Conservation (phyloP, 2,888 invertebrate genomes). For the Lithodes maja region DNA sequence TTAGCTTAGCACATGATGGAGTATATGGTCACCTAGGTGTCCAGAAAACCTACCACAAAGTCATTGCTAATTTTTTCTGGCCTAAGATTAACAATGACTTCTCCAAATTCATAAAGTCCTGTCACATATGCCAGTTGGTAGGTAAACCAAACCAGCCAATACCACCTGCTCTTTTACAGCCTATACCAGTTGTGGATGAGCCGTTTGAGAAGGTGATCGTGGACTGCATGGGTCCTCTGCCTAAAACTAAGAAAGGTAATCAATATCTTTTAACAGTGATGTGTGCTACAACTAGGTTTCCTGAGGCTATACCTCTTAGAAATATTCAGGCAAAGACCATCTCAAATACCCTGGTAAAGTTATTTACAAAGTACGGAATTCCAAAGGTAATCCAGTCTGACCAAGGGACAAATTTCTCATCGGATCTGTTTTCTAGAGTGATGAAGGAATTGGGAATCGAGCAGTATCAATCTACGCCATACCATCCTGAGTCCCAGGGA, state of each 20-base stretch:
- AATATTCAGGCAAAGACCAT: neutral
- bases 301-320: neutral
- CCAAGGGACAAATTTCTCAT: neutral
- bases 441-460: neutral
- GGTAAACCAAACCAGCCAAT: too few relatives aligned
- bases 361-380: neutral
- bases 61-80: too few relatives aligned
- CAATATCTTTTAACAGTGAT: neutral
- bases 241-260: neutral
- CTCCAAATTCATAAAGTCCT: too few relatives aligned
- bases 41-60: too few relatives aligned
- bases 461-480: neutral
- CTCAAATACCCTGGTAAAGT: neutral
- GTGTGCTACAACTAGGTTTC: neutral
- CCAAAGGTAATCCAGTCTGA: neutral
- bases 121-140: too few relatives aligned
- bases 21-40: too few relatives aligned
- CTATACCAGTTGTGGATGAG: neutral
- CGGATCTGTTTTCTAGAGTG: neutral
- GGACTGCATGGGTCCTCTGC: neutral
- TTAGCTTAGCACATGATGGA: too few relatives aligned
- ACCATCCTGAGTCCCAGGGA: conserved; percentile 16
- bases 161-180: too few relatives aligned
- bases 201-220: neutral
- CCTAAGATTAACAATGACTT: too few relatives aligned